Percentiles rank a stretch among this genome's conserved stretches.
phyloP scores from a whole-genome alignment of 2,888 invertebrate genomes.

The Carpatolechia fugitivella region DNA sequence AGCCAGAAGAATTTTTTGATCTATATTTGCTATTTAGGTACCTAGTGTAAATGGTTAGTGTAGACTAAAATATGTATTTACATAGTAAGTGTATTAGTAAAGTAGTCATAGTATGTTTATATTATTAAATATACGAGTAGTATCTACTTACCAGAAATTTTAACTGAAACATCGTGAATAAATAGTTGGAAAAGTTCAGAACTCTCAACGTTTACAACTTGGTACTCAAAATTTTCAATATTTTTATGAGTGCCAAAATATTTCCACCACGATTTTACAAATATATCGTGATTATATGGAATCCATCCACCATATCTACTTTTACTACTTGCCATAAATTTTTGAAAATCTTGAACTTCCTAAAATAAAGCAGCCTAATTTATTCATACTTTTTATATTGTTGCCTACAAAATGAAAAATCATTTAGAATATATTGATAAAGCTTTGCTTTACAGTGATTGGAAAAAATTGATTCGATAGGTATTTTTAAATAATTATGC shows the following conservation, averaged over 20 bases:
- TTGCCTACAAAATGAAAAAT: too few relatives aligned
- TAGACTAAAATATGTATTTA: too few relatives aligned
- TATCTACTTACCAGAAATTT: constrained; percentile 51
- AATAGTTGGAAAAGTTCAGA: constrained; percentile 32
- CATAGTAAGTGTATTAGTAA: too few relatives aligned
- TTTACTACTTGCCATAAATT: constrained; percentile 66
- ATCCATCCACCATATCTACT: constrained; percentile 80
- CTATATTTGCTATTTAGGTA: too few relatives aligned
- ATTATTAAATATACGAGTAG: background rate
- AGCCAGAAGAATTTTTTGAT: too few relatives aligned
- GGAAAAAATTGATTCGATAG: background rate
- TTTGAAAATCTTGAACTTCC: constrained; percentile 78
- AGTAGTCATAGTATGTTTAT: too few relatives aligned
- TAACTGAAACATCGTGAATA: constrained; percentile 40
- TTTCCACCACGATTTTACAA: constrained; percentile 65
- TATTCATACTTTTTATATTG: too few relatives aligned
- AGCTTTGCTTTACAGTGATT: too few relatives aligned
- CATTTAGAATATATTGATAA: too few relatives aligned
- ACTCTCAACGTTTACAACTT: constrained; percentile 19
- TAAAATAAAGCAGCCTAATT: too few relatives aligned
- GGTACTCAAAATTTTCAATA: constrained; percentile 4
- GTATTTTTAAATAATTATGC: background rate
- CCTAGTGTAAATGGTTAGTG: too few relatives aligned
- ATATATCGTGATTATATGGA: constrained; percentile 76
- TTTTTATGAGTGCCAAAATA: constrained; percentile 34